Base-by-base conservation (phyloP, 2,797 vertebrate genomes). In the Ambastaia sidthimunki region DNA sequence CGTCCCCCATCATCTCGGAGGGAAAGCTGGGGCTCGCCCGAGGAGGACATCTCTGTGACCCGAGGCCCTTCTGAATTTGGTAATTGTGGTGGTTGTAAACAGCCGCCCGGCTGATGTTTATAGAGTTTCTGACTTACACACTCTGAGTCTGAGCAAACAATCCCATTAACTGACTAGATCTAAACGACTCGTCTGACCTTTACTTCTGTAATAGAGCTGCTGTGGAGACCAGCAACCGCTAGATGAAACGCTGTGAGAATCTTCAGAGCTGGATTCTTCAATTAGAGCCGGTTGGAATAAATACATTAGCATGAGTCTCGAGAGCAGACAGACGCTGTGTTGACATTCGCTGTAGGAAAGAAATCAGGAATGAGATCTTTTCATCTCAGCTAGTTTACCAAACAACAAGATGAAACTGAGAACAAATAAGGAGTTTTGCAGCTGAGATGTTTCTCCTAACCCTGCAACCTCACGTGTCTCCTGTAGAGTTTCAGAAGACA, bases 121-220 rank as follows among this genome's bases (percentile, higher is more conserved):
- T 57, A 10, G 74, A 80, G 76, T 71, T 77, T 67, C 54, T 28
- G 62, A 66, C 59, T 70, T 47, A 68, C 16, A 79, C 60, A 70
- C 63, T 55, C 48, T 13, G 9, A 10, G 28, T 25, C 34, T 10
- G 48, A 34, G 71, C 57, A 80, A 66, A 73, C 70, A 85, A 80
- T 81, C 71, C 67, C 77, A 82, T 84, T 85, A 85, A 52, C 66
- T 74, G 69, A 70, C 34, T 82, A 75, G 57, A 80, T 82, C 82
- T 74, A 76, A 83, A 82, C 71, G 67, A 83, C 69, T 47, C 16
- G 28, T 67, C 44, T 83, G 79, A 80, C 75, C 84, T 63, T 57
- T 63, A 73, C 11, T 76, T 37, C 25, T 55, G 44, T 69, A 77
- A 69, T 60, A 77, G 75, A 77, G 37, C 47, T 21, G 63, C 74